Evolutionary conservation across 2,888 invertebrate species (phyloP).

Genomic region (Drosophila ustulata): DNA sequence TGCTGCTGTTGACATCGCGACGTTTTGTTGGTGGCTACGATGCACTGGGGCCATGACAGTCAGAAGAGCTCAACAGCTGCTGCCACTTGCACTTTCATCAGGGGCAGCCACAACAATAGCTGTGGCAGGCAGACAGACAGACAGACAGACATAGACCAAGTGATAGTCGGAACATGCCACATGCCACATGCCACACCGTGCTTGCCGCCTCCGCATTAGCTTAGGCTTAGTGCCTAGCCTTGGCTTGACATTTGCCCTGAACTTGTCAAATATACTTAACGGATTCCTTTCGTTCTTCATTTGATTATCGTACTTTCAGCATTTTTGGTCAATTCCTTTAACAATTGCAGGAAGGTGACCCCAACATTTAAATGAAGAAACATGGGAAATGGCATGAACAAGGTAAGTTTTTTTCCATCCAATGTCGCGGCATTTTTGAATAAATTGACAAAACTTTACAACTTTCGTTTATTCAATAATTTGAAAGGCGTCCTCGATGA

Average conservation of each 20-base stretch:
- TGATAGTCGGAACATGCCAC: conserved; percentile 4
- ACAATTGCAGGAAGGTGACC: conserved; percentile 55
- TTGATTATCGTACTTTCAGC: conserved; percentile 45
- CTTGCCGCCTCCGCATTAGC: conserved; percentile 30
- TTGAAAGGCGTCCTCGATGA: not conserved
- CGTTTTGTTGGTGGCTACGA: conserved; percentile 22
- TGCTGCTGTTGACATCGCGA: conserved; percentile 17
- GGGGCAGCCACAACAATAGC: conserved; percentile 43
- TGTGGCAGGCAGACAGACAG: too few species aligned
- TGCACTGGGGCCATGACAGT: conserved; percentile 52
- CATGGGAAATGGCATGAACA: conserved; percentile 97
- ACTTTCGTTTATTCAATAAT: not conserved
- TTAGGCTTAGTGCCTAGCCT: conserved; percentile 39
- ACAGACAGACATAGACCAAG: conserved; percentile 2
- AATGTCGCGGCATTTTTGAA: not conserved
- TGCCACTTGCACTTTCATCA: conserved; percentile 64
- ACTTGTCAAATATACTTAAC: conserved; percentile 45
- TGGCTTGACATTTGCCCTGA: conserved; percentile 44
- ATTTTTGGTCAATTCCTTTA: conserved; percentile 52
- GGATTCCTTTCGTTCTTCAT: conserved; percentile 22
- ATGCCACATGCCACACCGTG: conserved; percentile 4
- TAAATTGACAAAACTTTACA: conserved; percentile 2
- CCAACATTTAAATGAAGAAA: conserved; percentile 83
- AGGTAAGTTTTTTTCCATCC: conserved; percentile 86
- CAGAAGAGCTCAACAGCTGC: conserved; percentile 58